Percentiles rank a stretch among this genome's conserved stretches.
Evolutionary conservation across 2,113 vertebrate species (phyloP).

Genomic region (Donacobius atricapilla): DNA sequence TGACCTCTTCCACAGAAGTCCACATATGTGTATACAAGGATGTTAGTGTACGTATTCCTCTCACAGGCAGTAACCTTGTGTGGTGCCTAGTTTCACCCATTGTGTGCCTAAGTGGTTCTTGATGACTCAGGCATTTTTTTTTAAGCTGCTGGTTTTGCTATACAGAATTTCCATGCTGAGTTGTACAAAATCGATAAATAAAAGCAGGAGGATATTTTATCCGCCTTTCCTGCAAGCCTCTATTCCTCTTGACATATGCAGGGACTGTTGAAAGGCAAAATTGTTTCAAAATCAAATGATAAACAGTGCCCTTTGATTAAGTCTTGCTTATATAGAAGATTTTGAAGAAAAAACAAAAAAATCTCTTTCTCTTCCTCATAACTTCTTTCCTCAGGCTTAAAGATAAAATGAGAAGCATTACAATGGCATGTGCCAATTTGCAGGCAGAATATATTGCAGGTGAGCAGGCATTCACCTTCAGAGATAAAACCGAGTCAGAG

Average conservation of each 20-base stretch:
- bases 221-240: background rate
- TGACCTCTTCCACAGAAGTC: background rate
- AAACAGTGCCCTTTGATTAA: background rate
- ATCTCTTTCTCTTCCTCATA: background rate
- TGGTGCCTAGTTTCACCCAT: background rate
- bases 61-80: background rate
- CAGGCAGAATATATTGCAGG: conserved; percentile 30
- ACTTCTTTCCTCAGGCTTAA: conserved; percentile 24
- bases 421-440: conserved; percentile 34
- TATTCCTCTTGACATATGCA: background rate
- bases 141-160: background rate
- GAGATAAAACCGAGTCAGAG: conserved; percentile 26
- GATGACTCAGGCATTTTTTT: background rate
- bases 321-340: background rate
- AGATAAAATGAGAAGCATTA: conserved; percentile 41
- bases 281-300: conserved; percentile 41
- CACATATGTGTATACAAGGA: rapidly evolving
- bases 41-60: background rate
- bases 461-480: conserved; percentile 25
- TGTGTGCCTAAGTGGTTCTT: background rate
- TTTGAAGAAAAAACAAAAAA: conserved; percentile 3
- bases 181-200: conserved; percentile 20
- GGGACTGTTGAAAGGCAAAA: conserved; percentile 3
- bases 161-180: background rate
- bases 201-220: background rate